phyloP scores from a whole-genome alignment of 2,113 vertebrate genomes.

The Rhipidura dahli region DNA sequence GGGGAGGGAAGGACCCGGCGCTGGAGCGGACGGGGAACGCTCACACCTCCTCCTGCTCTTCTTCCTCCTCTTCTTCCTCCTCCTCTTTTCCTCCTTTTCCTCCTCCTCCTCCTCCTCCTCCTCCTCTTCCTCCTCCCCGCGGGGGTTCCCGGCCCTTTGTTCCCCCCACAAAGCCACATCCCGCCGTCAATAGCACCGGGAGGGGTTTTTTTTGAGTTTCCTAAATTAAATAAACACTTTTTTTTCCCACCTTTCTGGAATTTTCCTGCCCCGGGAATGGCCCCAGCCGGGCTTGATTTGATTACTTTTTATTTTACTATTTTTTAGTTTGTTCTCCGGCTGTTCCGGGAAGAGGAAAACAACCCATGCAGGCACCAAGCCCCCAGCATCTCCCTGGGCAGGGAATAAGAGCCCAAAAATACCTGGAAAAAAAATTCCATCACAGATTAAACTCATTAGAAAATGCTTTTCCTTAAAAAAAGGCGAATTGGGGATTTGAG shows the following conservation, averaged over 20 bases:
- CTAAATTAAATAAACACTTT: conserved; percentile 6
- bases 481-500: neutral
- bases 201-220: neutral
- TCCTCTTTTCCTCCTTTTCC: neutral
- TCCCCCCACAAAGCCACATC: conserved; percentile 8
- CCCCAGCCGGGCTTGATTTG: neutral
- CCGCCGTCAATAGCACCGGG: neutral
- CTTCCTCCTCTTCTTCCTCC: neutral
- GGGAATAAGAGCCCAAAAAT: neutral
- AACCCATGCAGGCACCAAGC: neutral
- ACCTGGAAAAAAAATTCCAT: neutral
- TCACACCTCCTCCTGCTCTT: neutral
- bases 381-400: neutral
- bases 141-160: conserved; percentile 5
- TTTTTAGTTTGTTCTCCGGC: neutral
- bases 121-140: neutral
- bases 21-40: neutral
- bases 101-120: neutral
- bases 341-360: conserved; percentile 1
- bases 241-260: conserved; percentile 47
- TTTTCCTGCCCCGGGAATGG: conserved; percentile 20
- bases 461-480: neutral
- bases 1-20: neutral
- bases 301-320: neutral
- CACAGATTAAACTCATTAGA: neutral